Percentiles rank a stretch among this genome's conserved stretches.
These are phyloP conservation scores for Eriocheir sinensis DNA, from an alignment of 1,140 invertebrate species.

Conservation along the genomic window DNA sequence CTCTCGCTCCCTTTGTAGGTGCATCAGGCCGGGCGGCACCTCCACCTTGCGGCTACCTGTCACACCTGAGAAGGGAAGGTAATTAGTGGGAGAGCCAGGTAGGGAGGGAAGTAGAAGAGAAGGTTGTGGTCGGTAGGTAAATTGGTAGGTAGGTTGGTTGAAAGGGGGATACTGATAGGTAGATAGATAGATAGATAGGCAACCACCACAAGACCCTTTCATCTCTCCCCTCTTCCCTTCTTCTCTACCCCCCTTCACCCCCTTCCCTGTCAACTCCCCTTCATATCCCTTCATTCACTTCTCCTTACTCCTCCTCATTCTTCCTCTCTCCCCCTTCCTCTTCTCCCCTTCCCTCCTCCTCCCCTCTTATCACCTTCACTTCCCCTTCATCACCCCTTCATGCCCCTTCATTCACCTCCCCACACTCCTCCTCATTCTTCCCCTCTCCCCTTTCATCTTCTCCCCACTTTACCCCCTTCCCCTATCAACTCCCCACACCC, in stretches of 20 bases:
- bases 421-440: neutral
- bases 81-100: neutral
- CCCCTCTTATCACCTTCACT: neutral
- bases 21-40: conserved; percentile 82
- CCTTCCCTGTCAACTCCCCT: neutral
- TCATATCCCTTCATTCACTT: neutral
- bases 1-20: conserved; percentile 91
- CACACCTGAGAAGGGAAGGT: neutral
- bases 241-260: no score
- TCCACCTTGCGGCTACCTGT: conserved; percentile 38
- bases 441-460: neutral
- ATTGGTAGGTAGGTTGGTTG: neutral
- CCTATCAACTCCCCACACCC: neutral
- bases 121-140: neutral
- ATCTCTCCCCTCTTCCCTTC: no score
- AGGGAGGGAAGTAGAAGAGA: neutral
- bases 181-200: no score
- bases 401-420: neutral
- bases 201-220: no score
- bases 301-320: neutral
- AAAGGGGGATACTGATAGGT: neutral
- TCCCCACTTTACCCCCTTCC: neutral
- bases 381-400: neutral
- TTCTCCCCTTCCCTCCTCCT: neutral
- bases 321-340: neutral